phyloP scores from a whole-genome alignment of 2,113 vertebrate species.

The Balaeniceps rex region DNA sequence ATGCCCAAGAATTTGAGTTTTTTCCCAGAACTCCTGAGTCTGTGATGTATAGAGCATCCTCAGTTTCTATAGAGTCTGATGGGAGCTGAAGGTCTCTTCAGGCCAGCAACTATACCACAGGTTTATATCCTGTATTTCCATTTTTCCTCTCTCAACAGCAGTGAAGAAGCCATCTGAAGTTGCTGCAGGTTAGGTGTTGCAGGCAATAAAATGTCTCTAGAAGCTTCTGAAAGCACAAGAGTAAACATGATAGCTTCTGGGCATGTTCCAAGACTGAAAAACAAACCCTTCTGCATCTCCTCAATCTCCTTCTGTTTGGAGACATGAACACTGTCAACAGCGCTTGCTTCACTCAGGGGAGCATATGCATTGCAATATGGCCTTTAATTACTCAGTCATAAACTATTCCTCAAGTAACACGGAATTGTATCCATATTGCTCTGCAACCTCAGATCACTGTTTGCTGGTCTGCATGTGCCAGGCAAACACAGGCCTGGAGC shows the following conservation, averaged over 20 bases:
- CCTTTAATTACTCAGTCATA: neutral
- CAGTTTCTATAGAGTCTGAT: neutral
- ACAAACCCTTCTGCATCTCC: neutral
- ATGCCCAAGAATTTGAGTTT: neutral
- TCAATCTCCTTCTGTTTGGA: constrained; percentile 41
- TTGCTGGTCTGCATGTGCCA: neutral
- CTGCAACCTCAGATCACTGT: neutral
- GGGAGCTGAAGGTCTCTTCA: neutral
- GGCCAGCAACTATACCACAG: neutral
- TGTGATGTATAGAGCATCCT: neutral
- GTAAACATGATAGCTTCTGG: neutral
- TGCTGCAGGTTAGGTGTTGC: neutral
- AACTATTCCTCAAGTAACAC: neutral
- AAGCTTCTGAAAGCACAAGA: constrained; percentile 4
- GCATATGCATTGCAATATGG: constrained; percentile 39
- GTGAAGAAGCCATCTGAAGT: neutral
- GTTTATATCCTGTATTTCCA: neutral
- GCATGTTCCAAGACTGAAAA: neutral
- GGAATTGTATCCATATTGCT: neutral
- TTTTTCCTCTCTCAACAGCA: neutral
- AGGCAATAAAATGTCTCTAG: neutral
- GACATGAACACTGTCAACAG: constrained; percentile 13
- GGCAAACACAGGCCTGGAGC: neutral
- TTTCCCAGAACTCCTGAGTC: neutral
- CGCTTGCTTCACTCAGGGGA: neutral